Percentiles rank a stretch among this genome's conserved stretches.
These are phyloP conservation scores for Agelastica alni DNA, from an alignment of 2,888 invertebrate species.

Conservation along the genomic window DNA sequence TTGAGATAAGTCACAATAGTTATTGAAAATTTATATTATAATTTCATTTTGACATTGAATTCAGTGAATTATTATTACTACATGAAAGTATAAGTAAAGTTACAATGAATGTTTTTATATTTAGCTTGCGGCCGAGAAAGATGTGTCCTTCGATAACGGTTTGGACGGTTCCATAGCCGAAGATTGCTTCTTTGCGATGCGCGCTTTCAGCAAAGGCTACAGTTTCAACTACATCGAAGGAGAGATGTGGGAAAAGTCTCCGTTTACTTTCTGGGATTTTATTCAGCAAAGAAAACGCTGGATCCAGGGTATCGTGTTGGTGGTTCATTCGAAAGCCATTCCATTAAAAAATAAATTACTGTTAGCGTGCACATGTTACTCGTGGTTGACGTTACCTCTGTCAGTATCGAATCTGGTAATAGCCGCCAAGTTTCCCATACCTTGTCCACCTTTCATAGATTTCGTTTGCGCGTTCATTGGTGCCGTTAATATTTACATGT, in stretches of 20 bases:
- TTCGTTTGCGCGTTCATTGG: slow-evolving; percentile 89
- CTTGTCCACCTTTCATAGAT: slow-evolving; percentile 81
- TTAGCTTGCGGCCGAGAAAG: slow-evolving; percentile 85
- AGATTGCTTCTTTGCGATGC: slow-evolving; percentile 97
- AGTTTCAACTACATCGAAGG: slow-evolving; percentile 95
- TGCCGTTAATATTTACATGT: slow-evolving; percentile 96
- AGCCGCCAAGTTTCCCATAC: slow-evolving; percentile 82
- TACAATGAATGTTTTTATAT: slow-evolving; percentile 52
- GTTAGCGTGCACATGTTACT: slow-evolving; percentile 87
- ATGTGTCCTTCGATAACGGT: slow-evolving; percentile 95
- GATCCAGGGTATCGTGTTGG: slow-evolving; percentile 89
- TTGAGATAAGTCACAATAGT: too few relatives aligned
- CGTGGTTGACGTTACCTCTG: slow-evolving; percentile 94
- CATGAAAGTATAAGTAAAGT: too few relatives aligned
- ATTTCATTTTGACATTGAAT: too few relatives aligned
- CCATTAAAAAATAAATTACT: slow-evolving; percentile 67
- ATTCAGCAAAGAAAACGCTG: slow-evolving; percentile 95
- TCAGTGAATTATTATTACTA: too few relatives aligned
- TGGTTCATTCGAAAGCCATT: slow-evolving; percentile 84
- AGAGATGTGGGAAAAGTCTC: slow-evolving; percentile 99
- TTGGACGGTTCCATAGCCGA: slow-evolving; percentile 97
- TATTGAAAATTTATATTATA: too few relatives aligned
- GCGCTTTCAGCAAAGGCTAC: slow-evolving; percentile 87
- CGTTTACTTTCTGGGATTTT: slow-evolving; percentile 93
- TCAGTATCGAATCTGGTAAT: slow-evolving; percentile 88